Evolutionary conservation across 1,140 invertebrate species (phyloP), one percentile per base, ranked within the genome.

Genomic region (Drosophila pandora): DNA sequence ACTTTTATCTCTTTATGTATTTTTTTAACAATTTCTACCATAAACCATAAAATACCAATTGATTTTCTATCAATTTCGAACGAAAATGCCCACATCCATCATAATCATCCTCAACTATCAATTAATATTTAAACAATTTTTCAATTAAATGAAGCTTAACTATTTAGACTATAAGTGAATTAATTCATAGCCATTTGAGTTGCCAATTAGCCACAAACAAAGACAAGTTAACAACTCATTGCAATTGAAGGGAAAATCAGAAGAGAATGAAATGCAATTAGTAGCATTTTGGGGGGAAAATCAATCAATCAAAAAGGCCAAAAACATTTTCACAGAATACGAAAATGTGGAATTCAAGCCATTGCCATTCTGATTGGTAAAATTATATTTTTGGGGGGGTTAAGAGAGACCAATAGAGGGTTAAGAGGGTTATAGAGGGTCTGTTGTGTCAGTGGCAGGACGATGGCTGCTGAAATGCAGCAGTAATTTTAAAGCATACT

Each of bases 401-500:
- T 17, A 17, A 17, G 17, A 17, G 17, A 17, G 17, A 1, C 17
- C 17, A 17, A 17, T 17, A 13, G 41, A 37, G 41, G 41, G 41
- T 17, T 21, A 43, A 21, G 41, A 21, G 41, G 9, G 9, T 23
- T 39, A 17, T 17, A 17, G 17, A 39, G 62, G 32, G 43, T 58
- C 57, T 28, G 57, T 9, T 30, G 30, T 63, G 23, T 41, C 57
- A 49, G 25, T 28, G 58, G 57, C 39, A 64, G 21, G 60, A 34
- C 4, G 25, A 12, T 8, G 58, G 48, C 5, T 28, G 9, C 9
- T 0, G 17, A 2, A 10, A 6, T 4, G 25, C 13, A 71, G 62
- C 64, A 67, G 59, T 55, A 84, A 72, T 72, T 76, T 84, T 83
- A 85, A 69, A 82, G 59, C 79, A 81, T 55, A 67, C 79, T 81